Evolutionary conservation across 2,888 invertebrate species (phyloP).

Genomic region (Leptinotarsa rubiginosa): DNA sequence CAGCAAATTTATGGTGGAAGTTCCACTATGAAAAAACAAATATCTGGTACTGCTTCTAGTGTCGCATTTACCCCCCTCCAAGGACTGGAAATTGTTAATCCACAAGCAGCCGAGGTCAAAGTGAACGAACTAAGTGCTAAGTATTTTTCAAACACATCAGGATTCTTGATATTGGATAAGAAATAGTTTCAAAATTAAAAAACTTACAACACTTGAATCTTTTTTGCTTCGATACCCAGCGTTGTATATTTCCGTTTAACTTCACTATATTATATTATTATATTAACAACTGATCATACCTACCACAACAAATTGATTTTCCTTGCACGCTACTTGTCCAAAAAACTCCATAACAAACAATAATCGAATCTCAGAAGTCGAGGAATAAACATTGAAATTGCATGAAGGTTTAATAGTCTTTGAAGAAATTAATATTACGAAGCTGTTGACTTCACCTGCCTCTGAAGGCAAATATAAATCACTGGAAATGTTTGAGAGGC

Average conservation of each 20-base stretch:
- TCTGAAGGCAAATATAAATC: constrained; percentile 34
- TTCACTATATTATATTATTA: no score
- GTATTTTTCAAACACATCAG: constrained; percentile 95
- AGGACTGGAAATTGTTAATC: constrained; percentile 99
- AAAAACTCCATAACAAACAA: constrained; percentile 28
- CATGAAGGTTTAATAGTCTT: constrained; percentile 22
- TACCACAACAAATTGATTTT: not conserved
- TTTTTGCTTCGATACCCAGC: no score
- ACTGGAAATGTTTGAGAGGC: constrained; percentile 29
- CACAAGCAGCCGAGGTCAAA: constrained; percentile 94
- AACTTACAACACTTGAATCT: no score
- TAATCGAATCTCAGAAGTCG: constrained; percentile 20
- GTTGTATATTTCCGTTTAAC: no score
- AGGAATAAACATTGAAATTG: constrained; percentile 25
- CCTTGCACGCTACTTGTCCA: constrained; percentile 32
- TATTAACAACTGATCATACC: not conserved
- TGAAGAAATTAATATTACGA: constrained; percentile 27
- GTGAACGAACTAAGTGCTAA: constrained; percentile 90
- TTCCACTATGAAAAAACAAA: constrained; percentile 93
- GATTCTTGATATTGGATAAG: constrained; percentile 75
- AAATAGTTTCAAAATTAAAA: constrained; percentile 33
- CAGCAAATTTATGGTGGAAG: constrained; percentile 92
- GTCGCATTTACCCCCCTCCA: constrained; percentile 97
- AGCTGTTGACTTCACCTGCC: constrained; percentile 26
- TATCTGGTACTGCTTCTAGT: constrained; percentile 97